Conservation (phyloP, 2,888 invertebrate genomes). For the Leucophenga montana region DNA sequence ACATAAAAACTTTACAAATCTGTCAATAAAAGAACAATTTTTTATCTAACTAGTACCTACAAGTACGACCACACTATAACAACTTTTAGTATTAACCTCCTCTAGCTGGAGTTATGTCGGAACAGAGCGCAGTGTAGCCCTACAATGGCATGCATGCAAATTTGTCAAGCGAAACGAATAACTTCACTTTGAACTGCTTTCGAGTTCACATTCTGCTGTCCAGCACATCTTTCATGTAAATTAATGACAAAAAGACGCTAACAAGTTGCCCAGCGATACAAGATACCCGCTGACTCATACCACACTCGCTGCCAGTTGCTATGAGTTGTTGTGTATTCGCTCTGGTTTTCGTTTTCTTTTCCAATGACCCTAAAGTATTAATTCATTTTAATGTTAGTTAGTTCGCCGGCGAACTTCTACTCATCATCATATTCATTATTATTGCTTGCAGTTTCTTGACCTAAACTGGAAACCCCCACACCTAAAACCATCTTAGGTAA, state of each 20-base stretch:
- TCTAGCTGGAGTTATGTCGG: slow-evolving; percentile 42
- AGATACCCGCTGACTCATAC: not conserved
- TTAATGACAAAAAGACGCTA: not conserved
- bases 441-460: slow-evolving; percentile 16
- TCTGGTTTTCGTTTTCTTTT: slow-evolving; percentile 34
- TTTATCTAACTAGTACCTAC: no score
- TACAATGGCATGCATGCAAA: slow-evolving; percentile 32
- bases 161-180: slow-evolving; percentile 57
- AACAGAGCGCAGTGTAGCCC: slow-evolving; percentile 49
- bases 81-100: not conserved
- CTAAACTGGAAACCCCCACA: not conserved
- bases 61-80: not conserved
- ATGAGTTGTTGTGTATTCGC: not conserved
- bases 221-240: slow-evolving; percentile 2
- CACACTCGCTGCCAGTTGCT: not conserved
- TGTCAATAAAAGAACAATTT: no score
- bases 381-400: slow-evolving; percentile 17
- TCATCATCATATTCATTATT: not conserved
- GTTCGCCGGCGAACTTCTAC: not conserved
- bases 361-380: slow-evolving; percentile 12
- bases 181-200: slow-evolving; percentile 47
- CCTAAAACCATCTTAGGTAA: slow-evolving; percentile 19
- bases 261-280: not conserved
- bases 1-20: no score
- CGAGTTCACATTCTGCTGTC: slow-evolving; percentile 34